Base-by-base conservation (phyloP, 2,797 vertebrate genomes). In the Hippopotamyrus pictus region DNA sequence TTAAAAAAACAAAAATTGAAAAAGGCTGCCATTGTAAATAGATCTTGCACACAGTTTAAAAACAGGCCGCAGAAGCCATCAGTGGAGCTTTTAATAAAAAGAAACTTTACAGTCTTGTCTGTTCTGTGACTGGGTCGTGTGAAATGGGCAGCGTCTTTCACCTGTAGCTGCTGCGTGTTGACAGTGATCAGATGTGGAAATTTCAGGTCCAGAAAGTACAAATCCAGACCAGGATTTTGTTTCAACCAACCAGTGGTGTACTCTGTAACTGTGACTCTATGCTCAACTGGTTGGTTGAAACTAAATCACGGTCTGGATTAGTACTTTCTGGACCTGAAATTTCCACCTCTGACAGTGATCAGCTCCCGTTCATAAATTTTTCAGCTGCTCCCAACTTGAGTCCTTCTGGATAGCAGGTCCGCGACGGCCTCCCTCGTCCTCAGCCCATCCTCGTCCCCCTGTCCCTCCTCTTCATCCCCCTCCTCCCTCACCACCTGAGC, bases 361-460 rank as follows among this genome's bases (percentile, higher is more conserved):
- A 29, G 17, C 82, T 51, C n/a, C 82, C 50, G 3, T n/a, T 25
- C 83, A 22, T 46, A 12, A 12, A n/a, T 22, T 5, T 5, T 79
- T 94, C 62, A 93, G 0, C 6, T 25, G 1, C 59, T 89, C 76
- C 62, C 90, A 17, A 91, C 73, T 2, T 93, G 88, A 82, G 91
- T n/a, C 2, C 69, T 90, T 89, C 93, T 92, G 82, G 92, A 93
- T 91, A 96, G 87, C 12, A 94, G 54, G 50, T 93, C 92, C 12
- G 93, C 88, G 11, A 96, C 73, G 7, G 76, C 73, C 1, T 95
- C 92, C 3, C 96, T 93, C 90, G 91, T 93, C 5, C n/a, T 44
- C 2, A 93, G 19, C 46, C 88, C 88, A 0, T 53, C 88, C 29
- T 82, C 25, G 0, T 95, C 95, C 41, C 92, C 93, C 0, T 93